Evolutionary conservation across 2,113 vertebrate species (phyloP).

Genomic region (Pteropus alecto): DNA sequence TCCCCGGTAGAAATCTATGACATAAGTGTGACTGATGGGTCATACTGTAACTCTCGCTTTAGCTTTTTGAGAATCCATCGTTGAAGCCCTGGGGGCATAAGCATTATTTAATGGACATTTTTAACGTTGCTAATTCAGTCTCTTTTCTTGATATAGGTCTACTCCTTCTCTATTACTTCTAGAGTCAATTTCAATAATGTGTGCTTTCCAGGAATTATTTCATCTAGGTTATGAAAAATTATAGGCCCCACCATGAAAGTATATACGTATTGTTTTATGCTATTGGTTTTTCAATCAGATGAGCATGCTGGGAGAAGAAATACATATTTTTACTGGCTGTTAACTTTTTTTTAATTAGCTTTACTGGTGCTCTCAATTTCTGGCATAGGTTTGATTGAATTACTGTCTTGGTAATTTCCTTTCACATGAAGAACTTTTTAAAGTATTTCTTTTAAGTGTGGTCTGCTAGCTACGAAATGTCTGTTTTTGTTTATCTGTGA

Average conservation of each 20-base stretch:
- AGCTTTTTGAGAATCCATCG: background rate
- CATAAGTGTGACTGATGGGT: background rate
- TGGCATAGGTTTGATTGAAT: background rate
- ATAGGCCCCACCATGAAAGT: background rate
- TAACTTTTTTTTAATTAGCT: background rate
- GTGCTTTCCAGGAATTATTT: background rate
- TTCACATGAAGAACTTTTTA: background rate
- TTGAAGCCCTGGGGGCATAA: background rate
- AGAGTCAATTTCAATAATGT: background rate
- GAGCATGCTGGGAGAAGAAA: background rate
- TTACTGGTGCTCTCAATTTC: background rate
- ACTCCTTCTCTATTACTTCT: background rate
- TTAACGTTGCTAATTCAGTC: background rate
- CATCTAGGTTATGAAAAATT: background rate
- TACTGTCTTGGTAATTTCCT: background rate
- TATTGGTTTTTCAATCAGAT: background rate
- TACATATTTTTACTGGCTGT: background rate
- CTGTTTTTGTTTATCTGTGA: background rate
- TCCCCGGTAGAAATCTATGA: background rate
- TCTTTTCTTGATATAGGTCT: background rate
- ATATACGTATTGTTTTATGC: background rate
- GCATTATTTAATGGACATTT: background rate
- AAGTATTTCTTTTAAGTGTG: background rate
- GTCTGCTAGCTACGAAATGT: background rate
- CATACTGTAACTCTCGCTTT: background rate